Evolutionary conservation across 2,888 invertebrate species (phyloP), one percentile per base, ranked within the genome.

Genomic region (Papilio demoleus): DNA sequence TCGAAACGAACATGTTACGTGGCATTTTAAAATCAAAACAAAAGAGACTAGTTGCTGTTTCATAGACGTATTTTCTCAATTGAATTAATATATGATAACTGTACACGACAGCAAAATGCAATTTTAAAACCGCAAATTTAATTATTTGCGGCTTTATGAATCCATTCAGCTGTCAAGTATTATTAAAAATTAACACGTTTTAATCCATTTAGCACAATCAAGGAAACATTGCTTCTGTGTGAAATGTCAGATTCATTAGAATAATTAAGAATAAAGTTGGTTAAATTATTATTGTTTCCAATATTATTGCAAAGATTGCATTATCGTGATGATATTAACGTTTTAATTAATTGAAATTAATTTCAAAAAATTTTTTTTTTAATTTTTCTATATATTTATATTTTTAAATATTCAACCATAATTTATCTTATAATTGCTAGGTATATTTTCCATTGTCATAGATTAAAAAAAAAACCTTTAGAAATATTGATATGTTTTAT

Each of bases 401-500:
- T n/a, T n/a, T n/a, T n/a, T n/a, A n/a, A n/a, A n/a, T n/a, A n/a
- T n/a, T n/a, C n/a, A n/a, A n/a, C n/a, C n/a, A n/a, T n/a, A n/a
- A n/a, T n/a, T n/a, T n/a, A n/a, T n/a, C n/a, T n/a, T n/a, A n/a
- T n/a, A n/a, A n/a, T n/a, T n/a, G n/a, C n/a, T n/a, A n/a, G n/a
- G n/a, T n/a, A n/a, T n/a, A n/a, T n/a, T n/a, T n/a, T 6, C 3
- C 6, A 14, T 38, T 38, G 1, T 38, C 38, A n/a, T 3, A 38
- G 12, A 42, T 42, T 42, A 42, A 42, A 42, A 42, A 17, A 14
- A 12, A 38, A 8, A 42, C 40, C 8, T n/a, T 45, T 38, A 14
- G 22, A 42, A 42, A 24, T 67, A 66, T 74, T 68, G 67, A 71
- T 47, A 68, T 64, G 47, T 53, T 40, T 71, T 34, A n/a, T 60